Evolutionary conservation across 2,113 vertebrate genomes (phyloP), one percentile per base, ranked within the genome.

Genomic region (Labrus mixtus): DNA sequence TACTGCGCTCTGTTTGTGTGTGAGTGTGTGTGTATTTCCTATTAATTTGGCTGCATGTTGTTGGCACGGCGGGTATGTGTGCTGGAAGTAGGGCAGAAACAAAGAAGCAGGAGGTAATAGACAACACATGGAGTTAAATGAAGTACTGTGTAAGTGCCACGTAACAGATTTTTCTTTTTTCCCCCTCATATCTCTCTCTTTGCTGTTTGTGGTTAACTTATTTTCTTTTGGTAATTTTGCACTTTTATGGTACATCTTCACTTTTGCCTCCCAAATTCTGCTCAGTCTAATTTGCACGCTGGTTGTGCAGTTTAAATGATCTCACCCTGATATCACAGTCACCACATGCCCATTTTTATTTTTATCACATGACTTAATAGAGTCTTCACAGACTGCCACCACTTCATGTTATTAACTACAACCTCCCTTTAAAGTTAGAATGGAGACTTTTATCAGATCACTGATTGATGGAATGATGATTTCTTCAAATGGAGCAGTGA

Each of bases 61-160:
- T 90, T 93, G 87, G 86, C 90, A 89, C 55, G 13, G 75, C 9
- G 73, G 83, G 76, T 84, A 85, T 88, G 70, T 85, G 86, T 67
- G 58, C 73, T 91, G 76, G 81, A 92, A 91, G 86, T 89, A 90
- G 87, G 88, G 86, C 87, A 92, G 86, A 90, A 91, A 92, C 85
- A 90, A 90, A 85, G 86, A 84, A 76, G 71, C 73, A 19, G 75
- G 78, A 84, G 68, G 81, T 94, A 93, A 93, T 91, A 75, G 76
- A 79, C 87, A 91, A 89, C 92, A 93, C 85, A 91, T 91, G 91
- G 83, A 82, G 64, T 51, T 62, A 75, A 75, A 85, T 78, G 56
- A 82, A 76, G 80, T 41, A 63, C 55, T 57, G 48, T 67, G 60
- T 78, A 65, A 69, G 48, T 83, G 73, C 75, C 59, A 74, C 60